phyloP scores from a whole-genome alignment of 2,797 vertebrate genomes.

The Lacerta agilis region DNA sequence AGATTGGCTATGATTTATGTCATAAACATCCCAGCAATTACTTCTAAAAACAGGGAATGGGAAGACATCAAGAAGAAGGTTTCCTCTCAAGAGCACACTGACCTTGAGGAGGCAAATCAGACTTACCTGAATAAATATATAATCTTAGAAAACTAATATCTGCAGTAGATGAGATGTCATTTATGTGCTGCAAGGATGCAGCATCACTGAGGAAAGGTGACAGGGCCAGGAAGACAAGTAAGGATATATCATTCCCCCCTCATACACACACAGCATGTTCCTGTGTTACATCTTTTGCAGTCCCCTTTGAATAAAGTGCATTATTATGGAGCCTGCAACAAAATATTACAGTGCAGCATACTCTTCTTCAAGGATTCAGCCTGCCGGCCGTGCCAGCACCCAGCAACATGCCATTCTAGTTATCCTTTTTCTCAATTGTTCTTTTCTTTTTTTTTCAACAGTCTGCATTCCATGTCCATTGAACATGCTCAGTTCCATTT shows the following conservation, averaged over 20 bases:
- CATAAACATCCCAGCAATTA: not conserved
- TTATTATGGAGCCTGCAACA: not conserved
- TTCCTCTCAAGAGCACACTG: not conserved
- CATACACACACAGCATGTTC: not conserved
- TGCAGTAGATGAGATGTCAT: slow-evolving; percentile 17
- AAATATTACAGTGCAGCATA: not conserved
- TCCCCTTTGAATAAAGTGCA: slow-evolving; percentile 1
- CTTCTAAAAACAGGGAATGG: not conserved
- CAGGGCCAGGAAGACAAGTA: slow-evolving; percentile 28
- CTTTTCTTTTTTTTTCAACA: not conserved
- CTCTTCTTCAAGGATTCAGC: not conserved
- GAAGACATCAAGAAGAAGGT: slow-evolving; percentile 23
- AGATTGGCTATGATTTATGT: not conserved
- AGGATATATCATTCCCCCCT: slow-evolving; percentile 7
- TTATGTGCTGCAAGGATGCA: slow-evolving; percentile 43
- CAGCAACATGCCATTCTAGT: not conserved
- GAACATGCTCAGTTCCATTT: not conserved
- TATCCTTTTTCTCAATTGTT: not conserved
- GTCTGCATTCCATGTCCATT: not conserved
- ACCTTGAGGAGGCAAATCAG: slow-evolving; percentile 10
- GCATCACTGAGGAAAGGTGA: slow-evolving; percentile 28
- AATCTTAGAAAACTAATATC: slow-evolving; percentile 14
- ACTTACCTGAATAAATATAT: slow-evolving; percentile 10
- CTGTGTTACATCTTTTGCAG: not conserved
- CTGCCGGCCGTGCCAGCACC: not conserved